phyloP scores from a whole-genome alignment of 1,140 invertebrate species.

The Pseudomyrmex flavicornis region DNA sequence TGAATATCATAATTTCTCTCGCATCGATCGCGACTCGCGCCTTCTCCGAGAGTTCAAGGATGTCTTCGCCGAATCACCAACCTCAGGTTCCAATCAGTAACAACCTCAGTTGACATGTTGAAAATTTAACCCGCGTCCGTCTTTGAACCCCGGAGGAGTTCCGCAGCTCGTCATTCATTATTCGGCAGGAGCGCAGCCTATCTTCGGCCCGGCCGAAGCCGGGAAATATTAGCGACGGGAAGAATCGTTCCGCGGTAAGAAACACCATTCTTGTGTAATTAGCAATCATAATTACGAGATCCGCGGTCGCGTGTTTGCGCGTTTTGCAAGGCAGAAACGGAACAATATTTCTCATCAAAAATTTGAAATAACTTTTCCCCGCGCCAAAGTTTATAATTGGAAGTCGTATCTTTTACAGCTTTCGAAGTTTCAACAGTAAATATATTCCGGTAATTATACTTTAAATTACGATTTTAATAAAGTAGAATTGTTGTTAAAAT shows the following conservation, averaged over 20 bases:
- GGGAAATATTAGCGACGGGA: conserved; percentile 16
- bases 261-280: conserved; percentile 19
- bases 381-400: not conserved
- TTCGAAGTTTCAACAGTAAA: conserved; percentile 4
- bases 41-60: not conserved
- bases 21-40: not conserved
- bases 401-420: not conserved
- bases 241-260: not conserved
- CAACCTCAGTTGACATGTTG: conserved; percentile 74
- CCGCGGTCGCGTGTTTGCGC: not conserved
- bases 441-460: not conserved
- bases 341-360: not conserved
- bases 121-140: conserved; percentile 77
- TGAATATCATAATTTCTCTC: conserved; percentile 39
- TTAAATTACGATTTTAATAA: not conserved
- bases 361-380: not conserved
- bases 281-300: not conserved
- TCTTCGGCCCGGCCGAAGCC: conserved; percentile 25
- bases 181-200: conserved; percentile 62
- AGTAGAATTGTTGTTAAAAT: not conserved
- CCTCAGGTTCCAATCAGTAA: conserved; percentile 38
- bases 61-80: conserved; percentile 40
- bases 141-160: conserved; percentile 70
- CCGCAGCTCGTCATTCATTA: conserved; percentile 74
- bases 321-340: not conserved